Base-by-base conservation (phyloP, 2,888 invertebrate species). In the Drosophila niveifrons region DNA sequence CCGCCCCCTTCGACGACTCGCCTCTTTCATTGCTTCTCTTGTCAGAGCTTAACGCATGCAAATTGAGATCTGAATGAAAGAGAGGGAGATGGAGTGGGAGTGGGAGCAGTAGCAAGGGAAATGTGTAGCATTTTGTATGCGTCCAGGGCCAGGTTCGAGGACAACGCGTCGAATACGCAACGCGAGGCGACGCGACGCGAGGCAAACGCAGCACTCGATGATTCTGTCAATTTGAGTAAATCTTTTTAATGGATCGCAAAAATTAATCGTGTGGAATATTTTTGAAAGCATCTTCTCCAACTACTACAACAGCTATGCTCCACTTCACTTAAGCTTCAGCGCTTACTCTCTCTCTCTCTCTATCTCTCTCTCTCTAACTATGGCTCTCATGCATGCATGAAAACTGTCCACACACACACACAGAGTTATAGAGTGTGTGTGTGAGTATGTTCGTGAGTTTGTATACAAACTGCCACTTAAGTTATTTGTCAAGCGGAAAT, bases 161-260 rank as follows among this genome's bases (percentile, higher is more conserved):
- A 77, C 74, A 66, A 51, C 58, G 46, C 62, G 43, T 36, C 72
- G 63, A 73, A 72, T 68, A 73, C n/a, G 36, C 36, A n/a, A 36
- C 4, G 34, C 34, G 4, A 36, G 3, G 11, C 34, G 11, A 28
- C 41, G 34, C 23, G 9, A 74, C 17, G 65, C 41, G 66, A 58
- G 59, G 46, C 39, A 64, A 52, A 65, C n/a, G 36, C 36, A 36
- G 1, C 80, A 56, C 78, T 65, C 81, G 73, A 75, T 79, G 85
- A 81, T 82, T 88, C 81, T 88, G 88, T 88, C 85, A 85, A 88
- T 85, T 85, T 83, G 88, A 88, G 88, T 84, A 87, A 85, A 85
- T 88, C 85, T 85, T 81, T 85, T 85, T 88, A 85, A 85, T 85
- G 85, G 85, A 85, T 85, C 88, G 85, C 86, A 85, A 85, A 88